Evolutionary conservation across 37 sponge, comb jelly and placozoan species (phyloP).

Genomic region (Cliona cf. orientalis): DNA sequence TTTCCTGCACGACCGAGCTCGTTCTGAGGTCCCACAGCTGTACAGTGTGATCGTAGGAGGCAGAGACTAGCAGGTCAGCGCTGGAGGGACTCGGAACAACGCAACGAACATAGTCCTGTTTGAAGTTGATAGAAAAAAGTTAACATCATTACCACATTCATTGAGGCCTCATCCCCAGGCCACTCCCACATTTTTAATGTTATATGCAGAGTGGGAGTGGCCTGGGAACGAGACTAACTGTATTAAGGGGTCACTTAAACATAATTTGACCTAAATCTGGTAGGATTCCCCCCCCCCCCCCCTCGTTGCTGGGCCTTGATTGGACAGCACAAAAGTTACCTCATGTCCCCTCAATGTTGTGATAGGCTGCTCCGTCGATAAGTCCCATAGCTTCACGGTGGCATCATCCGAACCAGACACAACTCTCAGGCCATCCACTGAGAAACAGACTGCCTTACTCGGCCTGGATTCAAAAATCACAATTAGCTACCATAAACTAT

Average conservation of each 20-base stretch:
- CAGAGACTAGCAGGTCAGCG: slow-evolving; percentile 57
- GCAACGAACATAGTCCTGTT: slow-evolving; percentile 74
- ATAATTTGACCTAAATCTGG: neutral
- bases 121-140: no score
- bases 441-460: slow-evolving; percentile 72
- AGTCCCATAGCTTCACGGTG: slow-evolving; percentile 86
- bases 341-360: slow-evolving; percentile 67
- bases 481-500: no score
- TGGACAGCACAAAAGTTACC: no score
- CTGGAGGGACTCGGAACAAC: slow-evolving; percentile 41
- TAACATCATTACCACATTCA: neutral
- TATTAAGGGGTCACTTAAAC: neutral
- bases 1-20: slow-evolving; percentile 20
- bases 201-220: neutral
- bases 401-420: slow-evolving; percentile 90
- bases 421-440: slow-evolving; percentile 66
- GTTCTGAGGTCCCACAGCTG: slow-evolving; percentile 89
- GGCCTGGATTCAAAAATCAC: slow-evolving; percentile 45
- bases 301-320: no score
- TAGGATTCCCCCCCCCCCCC: neutral
- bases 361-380: slow-evolving; percentile 64
- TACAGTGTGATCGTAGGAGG: slow-evolving; percentile 96
- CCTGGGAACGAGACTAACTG: neutral
- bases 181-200: no score
- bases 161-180: no score